phyloP scores from a whole-genome alignment of 1,140 invertebrate genomes.

The Diorhabda elongata region DNA sequence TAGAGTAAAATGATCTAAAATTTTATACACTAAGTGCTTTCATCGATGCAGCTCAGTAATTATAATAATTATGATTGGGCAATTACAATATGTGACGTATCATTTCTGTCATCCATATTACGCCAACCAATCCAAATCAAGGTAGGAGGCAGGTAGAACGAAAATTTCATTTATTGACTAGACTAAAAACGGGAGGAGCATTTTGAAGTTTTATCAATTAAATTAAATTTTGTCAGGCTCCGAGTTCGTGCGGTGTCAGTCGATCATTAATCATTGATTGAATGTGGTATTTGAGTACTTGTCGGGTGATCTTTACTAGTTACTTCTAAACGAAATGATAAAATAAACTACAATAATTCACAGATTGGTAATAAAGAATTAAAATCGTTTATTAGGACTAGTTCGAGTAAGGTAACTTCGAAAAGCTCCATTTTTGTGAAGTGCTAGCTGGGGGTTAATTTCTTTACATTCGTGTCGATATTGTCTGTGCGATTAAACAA shows the following conservation, averaged over 20 bases:
- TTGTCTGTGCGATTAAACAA: constrained; percentile 24
- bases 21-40: no score
- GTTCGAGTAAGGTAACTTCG: not conserved
- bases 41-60: no score
- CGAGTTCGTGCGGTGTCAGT: not conserved
- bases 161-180: not conserved
- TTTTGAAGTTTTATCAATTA: not conserved
- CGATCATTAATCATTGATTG: constrained; percentile 43
- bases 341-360: constrained; percentile 25
- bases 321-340: constrained; percentile 19
- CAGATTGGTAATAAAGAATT: not conserved
- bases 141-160: no score
- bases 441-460: constrained; percentile 17
- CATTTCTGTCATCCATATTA: no score
- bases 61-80: no score
- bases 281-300: constrained; percentile 14
- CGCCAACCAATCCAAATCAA: no score
- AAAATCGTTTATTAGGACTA: not conserved
- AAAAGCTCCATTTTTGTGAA: constrained; percentile 29
- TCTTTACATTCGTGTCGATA: constrained; percentile 14
- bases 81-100: no score
- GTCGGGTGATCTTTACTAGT: constrained; percentile 15
- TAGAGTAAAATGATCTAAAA: no score
- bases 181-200: not conserved
- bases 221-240: constrained; percentile 4